Percentiles rank a stretch among this genome's conserved stretches.
phyloP scores from a whole-genome alignment of 2,888 invertebrate genomes.

The Quadroppia sp. region DNA sequence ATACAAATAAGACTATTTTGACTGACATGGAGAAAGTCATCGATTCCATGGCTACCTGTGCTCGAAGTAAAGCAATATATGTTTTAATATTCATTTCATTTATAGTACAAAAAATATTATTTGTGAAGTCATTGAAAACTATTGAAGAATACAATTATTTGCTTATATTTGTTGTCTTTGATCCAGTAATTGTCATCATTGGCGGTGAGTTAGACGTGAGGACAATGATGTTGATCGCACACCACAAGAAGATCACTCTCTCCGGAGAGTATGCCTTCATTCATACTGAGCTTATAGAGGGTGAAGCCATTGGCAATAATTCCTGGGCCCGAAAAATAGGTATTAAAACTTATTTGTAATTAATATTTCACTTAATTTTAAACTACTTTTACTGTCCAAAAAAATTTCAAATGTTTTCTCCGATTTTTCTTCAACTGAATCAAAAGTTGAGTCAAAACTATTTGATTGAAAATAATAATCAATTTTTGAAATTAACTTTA shows the following conservation, averaged over 20 bases:
- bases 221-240: slow-evolving; percentile 47
- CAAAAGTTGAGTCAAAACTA: no score
- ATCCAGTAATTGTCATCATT: slow-evolving; percentile 47
- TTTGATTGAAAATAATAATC: no score
- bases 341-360: slow-evolving; percentile 31
- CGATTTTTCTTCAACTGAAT: no score
- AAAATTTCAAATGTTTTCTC: no score
- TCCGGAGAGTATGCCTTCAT: slow-evolving; percentile 47
- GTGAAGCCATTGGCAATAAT: slow-evolving; percentile 48
- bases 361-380: no score
- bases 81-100: no score
- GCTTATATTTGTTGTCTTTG: background rate
- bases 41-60: slow-evolving; percentile 45
- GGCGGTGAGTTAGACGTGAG: slow-evolving; percentile 48
- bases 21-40: slow-evolving; percentile 46
- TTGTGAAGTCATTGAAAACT: no score
- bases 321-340: slow-evolving; percentile 47
- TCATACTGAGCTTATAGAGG: slow-evolving; percentile 47
- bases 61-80: slow-evolving; percentile 45
- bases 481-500: no score
- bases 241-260: slow-evolving; percentile 45
- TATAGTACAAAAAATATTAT: no score
- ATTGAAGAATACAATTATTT: no score
- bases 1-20: slow-evolving; percentile 45
- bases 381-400: no score